Percentiles rank a stretch among this genome's conserved stretches.
Evolutionary conservation across 2,888 invertebrate genomes (phyloP).

Genomic region (Liodrosophila aerea): DNA sequence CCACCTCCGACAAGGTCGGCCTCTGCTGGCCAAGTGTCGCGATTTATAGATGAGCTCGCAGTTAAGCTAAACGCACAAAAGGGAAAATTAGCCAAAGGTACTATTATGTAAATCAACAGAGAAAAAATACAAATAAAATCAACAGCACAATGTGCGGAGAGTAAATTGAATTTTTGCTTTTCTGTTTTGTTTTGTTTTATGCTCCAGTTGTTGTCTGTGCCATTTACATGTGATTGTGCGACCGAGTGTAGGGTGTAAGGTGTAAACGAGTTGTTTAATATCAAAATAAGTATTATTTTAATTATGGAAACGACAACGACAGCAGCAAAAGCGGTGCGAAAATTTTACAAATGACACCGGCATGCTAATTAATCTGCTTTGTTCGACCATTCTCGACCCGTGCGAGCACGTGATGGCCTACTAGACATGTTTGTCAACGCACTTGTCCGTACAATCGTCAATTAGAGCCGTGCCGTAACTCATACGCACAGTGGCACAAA

Average conservation of each 20-base stretch:
- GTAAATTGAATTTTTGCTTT: neutral
- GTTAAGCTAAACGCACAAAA: conserved; percentile 20
- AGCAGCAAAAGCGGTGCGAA: conserved; percentile 33
- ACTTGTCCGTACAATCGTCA: conserved; percentile 68
- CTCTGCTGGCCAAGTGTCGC: conserved; percentile 34
- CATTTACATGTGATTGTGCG: conserved; percentile 22
- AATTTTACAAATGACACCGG: conserved; percentile 56
- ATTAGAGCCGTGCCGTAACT: conserved; percentile 42
- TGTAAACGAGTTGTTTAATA: conserved; percentile 42
- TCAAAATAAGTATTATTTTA: conserved; percentile 33
- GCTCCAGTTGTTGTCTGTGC: conserved; percentile 27
- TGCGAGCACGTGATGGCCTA: conserved; percentile 60
- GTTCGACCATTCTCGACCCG: conserved; percentile 45
- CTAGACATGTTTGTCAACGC: conserved; percentile 61
- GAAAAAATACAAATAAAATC: neutral
- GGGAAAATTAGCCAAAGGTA: conserved; percentile 31
- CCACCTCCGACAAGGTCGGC: conserved; percentile 72
- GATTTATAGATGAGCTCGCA: conserved; percentile 42
- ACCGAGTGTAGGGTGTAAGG: conserved; percentile 13
- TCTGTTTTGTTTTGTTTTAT: conserved; percentile 10
- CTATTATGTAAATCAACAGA: conserved; percentile 32
- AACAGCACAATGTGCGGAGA: conserved; percentile 9
- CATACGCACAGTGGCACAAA: conserved; percentile 2
- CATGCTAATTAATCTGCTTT: conserved; percentile 70
- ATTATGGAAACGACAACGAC: neutral